These are phyloP conservation scores for Poeciliopsis retropinna DNA, from an alignment of 2,113 vertebrate species.

Conservation along the genomic window DNA sequence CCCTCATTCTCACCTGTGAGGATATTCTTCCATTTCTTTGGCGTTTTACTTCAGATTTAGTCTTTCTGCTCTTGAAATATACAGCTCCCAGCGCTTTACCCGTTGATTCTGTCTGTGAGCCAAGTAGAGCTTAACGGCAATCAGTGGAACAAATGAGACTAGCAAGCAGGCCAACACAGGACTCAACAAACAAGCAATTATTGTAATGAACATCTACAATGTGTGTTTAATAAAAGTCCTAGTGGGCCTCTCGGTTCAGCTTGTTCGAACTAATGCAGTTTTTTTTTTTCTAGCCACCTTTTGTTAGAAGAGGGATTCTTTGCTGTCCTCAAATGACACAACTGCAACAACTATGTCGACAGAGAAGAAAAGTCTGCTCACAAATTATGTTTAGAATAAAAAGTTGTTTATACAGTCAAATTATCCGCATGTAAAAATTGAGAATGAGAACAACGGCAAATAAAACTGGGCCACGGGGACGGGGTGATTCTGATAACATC, in stretches of 20 bases:
- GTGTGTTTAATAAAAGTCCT: constrained; percentile 34
- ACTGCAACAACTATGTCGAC: constrained; percentile 8
- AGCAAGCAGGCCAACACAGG: constrained; percentile 15
- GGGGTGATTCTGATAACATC: constrained; percentile 34
- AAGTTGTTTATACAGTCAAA: not conserved
- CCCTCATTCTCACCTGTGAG: not conserved
- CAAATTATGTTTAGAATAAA: not conserved
- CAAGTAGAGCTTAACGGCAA: constrained; percentile 13
- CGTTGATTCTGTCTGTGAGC: not conserved
- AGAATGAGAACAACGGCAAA: not conserved
- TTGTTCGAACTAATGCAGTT: constrained; percentile 24
- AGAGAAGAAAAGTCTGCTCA: not conserved
- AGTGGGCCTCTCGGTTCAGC: constrained; percentile 6
- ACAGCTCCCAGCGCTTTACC: not conserved
- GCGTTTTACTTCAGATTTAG: not conserved
- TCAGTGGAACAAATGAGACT: constrained; percentile 25
- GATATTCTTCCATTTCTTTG: not conserved
- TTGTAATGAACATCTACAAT: constrained; percentile 36
- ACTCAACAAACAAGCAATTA: constrained; percentile 31
- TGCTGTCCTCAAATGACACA: constrained; percentile 25
- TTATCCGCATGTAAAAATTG: not conserved
- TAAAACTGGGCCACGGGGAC: constrained; percentile 2
- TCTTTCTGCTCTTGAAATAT: not conserved
- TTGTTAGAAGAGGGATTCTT: constrained; percentile 18
- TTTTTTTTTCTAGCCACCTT: constrained; percentile 22